Evolutionary conservation across 1,140 invertebrate species (phyloP).

Genomic region (Calycopis cecrops): DNA sequence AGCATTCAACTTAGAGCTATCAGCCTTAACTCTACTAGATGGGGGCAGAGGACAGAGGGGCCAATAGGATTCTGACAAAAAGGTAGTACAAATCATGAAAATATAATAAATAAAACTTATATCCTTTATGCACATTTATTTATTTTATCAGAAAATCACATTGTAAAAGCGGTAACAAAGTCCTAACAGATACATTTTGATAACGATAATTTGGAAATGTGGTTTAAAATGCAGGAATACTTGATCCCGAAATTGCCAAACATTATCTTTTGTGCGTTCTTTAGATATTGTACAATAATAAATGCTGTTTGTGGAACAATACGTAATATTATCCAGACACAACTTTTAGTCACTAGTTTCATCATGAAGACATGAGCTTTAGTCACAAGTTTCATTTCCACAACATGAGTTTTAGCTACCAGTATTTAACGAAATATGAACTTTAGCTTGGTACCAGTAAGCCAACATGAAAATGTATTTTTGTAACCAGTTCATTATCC

Average conservation of each 20-base stretch:
- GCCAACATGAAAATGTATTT: too few relatives aligned
- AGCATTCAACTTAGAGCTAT: too few relatives aligned
- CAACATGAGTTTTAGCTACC: too few relatives aligned
- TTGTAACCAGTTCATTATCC: too few relatives aligned
- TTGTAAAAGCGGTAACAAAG: slow-evolving; percentile 54
- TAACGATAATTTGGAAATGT: slow-evolving; percentile 9
- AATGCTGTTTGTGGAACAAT: slow-evolving; percentile 5
- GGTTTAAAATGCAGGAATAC: slow-evolving; percentile 4
- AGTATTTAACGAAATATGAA: too few relatives aligned
- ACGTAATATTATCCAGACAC: slow-evolving; percentile 7
- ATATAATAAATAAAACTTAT: slow-evolving; percentile 15
- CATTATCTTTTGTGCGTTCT: slow-evolving; percentile 38
- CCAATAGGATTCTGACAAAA: too few relatives aligned
- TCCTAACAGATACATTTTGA: slow-evolving; percentile 40
- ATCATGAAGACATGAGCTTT: neutral
- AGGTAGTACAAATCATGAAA: too few relatives aligned
- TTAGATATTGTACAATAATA: slow-evolving; percentile 20
- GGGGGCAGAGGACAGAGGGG: too few relatives aligned
- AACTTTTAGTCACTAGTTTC: slow-evolving; percentile 6
- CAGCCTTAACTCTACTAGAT: too few relatives aligned
- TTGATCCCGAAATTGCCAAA: slow-evolving; percentile 32
- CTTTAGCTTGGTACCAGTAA: too few relatives aligned
- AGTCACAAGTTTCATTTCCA: too few relatives aligned
- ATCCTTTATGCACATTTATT: slow-evolving; percentile 48
- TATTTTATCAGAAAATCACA: slow-evolving; percentile 57